phyloP scores from a whole-genome alignment of 2,113 vertebrate species.

The Nyctibius bracteatus region DNA sequence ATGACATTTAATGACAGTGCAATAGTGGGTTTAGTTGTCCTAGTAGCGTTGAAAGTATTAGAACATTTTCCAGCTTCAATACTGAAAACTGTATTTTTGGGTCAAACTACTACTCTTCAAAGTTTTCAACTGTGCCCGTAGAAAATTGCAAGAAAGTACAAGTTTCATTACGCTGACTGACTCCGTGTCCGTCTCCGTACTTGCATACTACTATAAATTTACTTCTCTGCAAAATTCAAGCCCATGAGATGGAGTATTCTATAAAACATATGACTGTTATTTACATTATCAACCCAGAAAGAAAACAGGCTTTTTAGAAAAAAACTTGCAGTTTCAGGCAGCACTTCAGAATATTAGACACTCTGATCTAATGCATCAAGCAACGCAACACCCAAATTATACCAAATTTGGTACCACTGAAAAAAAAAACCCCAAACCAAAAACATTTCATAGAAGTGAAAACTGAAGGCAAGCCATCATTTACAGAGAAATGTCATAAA shows the following conservation, averaged over 20 bases:
- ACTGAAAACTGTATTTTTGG: background rate
- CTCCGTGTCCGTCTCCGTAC: background rate
- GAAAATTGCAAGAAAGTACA: background rate
- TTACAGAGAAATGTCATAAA: background rate
- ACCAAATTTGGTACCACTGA: background rate
- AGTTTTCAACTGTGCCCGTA: background rate
- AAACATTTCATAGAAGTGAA: background rate
- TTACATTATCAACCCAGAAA: background rate
- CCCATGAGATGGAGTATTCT: background rate
- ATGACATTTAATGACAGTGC: background rate
- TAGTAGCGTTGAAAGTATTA: background rate
- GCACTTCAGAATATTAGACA: background rate
- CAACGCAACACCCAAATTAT: background rate
- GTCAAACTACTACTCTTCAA: background rate
- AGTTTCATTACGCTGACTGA: background rate
- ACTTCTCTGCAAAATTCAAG: background rate
- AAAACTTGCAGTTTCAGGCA: background rate
- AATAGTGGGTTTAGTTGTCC: background rate
- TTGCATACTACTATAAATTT: background rate
- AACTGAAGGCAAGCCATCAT: background rate
- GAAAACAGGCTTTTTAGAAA: background rate
- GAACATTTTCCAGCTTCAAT: background rate
- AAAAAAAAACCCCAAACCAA: background rate
- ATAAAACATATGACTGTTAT: background rate
- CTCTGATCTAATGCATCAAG: background rate